Conservation (phyloP, 2,797 vertebrate genomes). For the Cynodonichthys magdalenae region DNA sequence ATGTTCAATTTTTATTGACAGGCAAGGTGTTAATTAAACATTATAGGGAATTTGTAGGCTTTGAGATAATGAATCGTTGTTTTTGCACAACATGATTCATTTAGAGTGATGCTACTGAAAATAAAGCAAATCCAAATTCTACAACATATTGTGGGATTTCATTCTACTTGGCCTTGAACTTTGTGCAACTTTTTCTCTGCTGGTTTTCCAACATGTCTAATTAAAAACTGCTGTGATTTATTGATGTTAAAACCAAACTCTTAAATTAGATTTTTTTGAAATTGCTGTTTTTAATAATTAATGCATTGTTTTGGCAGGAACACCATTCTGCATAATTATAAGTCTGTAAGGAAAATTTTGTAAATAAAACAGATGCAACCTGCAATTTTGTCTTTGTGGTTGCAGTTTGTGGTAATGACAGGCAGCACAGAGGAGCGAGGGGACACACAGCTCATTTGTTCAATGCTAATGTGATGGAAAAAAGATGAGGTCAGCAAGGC, state of each 20-base stretch:
- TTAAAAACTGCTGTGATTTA: too few species aligned
- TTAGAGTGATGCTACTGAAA: constrained; percentile 4
- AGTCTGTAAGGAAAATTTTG: neutral
- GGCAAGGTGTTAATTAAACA: constrained; percentile 9
- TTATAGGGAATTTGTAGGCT: constrained; percentile 13
- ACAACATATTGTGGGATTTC: constrained; percentile 8
- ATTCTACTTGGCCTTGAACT: constrained; percentile 17
- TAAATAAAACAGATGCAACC: constrained; percentile 17
- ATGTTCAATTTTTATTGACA: constrained; percentile 11
- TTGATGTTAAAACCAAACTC: too few species aligned
- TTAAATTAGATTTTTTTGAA: too few species aligned
- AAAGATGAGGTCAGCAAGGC: constrained; percentile 72
- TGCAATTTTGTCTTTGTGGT: constrained; percentile 23
- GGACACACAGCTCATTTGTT: constrained; percentile 57
- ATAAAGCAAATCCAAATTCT: constrained; percentile 11
- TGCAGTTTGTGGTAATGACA: constrained; percentile 21
- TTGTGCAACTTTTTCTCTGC: constrained; percentile 13
- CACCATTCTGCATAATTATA: too few species aligned
- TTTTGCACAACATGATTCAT: constrained; percentile 13
- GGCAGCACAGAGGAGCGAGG: constrained; percentile 3
- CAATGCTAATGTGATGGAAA: constrained; percentile 71
- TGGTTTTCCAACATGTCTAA: neutral
- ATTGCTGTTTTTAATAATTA: too few species aligned
- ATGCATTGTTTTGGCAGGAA: too few species aligned
- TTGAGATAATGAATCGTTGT: neutral